phyloP scores from a whole-genome alignment of 1,140 invertebrate species.

The Drosophila pandora region DNA sequence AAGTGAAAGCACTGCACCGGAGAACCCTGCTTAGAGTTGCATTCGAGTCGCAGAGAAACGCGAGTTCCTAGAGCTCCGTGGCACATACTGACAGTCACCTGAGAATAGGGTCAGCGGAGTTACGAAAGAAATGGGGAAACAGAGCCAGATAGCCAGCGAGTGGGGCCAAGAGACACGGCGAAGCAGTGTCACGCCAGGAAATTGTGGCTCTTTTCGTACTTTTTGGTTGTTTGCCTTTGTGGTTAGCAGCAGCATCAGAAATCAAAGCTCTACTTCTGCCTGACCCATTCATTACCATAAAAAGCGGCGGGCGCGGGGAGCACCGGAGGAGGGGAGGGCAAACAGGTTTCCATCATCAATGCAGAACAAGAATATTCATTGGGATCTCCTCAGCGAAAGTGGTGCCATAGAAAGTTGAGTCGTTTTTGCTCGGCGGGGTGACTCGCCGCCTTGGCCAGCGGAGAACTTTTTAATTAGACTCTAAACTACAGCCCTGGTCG shows the following conservation, averaged over 20 bases:
- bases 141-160: conserved; percentile 16
- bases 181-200: conserved; percentile 53
- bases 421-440: conserved; percentile 27
- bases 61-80: conserved; percentile 26
- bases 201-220: conserved; percentile 26
- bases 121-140: conserved; percentile 40
- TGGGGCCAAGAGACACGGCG: conserved; percentile 18
- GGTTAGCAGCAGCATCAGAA: conserved; percentile 57
- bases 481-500: conserved; percentile 44
- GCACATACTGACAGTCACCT: conserved; percentile 37
- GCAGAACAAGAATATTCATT: conserved; percentile 76
- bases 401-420: conserved; percentile 76
- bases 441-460: conserved; percentile 8
- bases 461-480: conserved; percentile 72
- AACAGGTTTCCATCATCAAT: conserved; percentile 47
- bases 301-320: conserved; percentile 13
- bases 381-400: conserved; percentile 67
- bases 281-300: conserved; percentile 55
- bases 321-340: neutral
- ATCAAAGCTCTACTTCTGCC: conserved; percentile 44
- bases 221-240: conserved; percentile 60
- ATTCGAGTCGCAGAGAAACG: conserved; percentile 17
- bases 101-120: conserved; percentile 67
- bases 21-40: conserved; percentile 24
- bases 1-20: conserved; percentile 47